Percentiles rank a stretch among this genome's conserved stretches.
These are phyloP conservation scores for Cyclophora punctaria DNA, from an alignment of 2,888 invertebrate genomes.

Conservation along the genomic window DNA sequence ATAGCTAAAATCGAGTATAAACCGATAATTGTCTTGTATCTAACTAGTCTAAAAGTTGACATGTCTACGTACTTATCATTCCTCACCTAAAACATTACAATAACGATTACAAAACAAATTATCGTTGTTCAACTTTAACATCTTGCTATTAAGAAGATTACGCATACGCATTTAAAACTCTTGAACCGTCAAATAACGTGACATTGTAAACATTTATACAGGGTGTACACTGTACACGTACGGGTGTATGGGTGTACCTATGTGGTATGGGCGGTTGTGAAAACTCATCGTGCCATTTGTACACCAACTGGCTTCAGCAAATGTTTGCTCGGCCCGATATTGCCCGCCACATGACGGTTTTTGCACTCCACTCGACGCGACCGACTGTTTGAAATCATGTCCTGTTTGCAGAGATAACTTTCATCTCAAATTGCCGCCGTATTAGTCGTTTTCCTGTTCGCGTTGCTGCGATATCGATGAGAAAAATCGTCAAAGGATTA, in stretches of 20 bases:
- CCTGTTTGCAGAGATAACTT: slow-evolving; percentile 40
- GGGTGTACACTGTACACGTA: not conserved
- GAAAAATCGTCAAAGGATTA: slow-evolving; percentile 6
- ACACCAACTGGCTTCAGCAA: slow-evolving; percentile 45
- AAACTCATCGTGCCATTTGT: slow-evolving; percentile 51
- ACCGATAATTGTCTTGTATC: too few species aligned
- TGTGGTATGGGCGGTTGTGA: slow-evolving; percentile 30
- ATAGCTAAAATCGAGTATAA: too few species aligned
- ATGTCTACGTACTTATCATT: too few species aligned
- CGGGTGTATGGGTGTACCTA: slow-evolving; percentile 7
- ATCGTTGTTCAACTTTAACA: slow-evolving; percentile 1
- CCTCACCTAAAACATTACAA: too few species aligned
- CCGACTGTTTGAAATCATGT: slow-evolving; percentile 35
- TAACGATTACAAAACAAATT: too few species aligned
- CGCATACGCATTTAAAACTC: not conserved
- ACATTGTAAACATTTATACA: slow-evolving; percentile 17
- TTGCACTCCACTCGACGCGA: slow-evolving; percentile 29
- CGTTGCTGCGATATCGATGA: slow-evolving; percentile 5
- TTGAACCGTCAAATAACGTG: slow-evolving; percentile 8
- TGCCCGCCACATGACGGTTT: slow-evolving; percentile 51
- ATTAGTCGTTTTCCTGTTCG: slow-evolving; percentile 20
- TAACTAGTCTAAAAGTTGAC: too few species aligned
- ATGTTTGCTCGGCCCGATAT: slow-evolving; percentile 61
- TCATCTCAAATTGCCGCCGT: slow-evolving; percentile 26
- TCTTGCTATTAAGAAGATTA: not conserved